A percentile compares a stretch with the other conserved stretches of the same genome.
Evolutionary conservation across 1,140 invertebrate species (phyloP).

Genomic region (Lordiphosa clarofinis): DNA sequence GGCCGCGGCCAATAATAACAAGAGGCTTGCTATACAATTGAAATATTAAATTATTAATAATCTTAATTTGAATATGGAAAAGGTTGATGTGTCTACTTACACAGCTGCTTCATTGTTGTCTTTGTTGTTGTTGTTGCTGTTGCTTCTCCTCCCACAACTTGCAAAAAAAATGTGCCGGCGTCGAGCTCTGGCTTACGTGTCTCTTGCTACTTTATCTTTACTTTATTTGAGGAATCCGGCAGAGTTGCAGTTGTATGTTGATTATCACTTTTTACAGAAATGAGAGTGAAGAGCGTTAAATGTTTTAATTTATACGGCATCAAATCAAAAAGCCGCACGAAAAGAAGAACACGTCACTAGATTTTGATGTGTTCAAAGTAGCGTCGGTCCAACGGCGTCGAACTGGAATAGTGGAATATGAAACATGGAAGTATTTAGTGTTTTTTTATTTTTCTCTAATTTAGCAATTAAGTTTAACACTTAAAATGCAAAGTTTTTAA

Average conservation of each 20-base stretch:
- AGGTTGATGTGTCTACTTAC: conserved; percentile 18
- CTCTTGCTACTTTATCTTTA: background rate
- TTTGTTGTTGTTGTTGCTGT: conserved; percentile 13
- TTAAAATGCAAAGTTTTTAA: too few relatives aligned
- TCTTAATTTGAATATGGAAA: background rate
- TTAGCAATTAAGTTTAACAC: too few relatives aligned
- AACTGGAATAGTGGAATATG: too few relatives aligned
- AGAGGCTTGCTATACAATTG: conserved; percentile 30
- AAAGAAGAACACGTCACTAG: conserved; percentile 12
- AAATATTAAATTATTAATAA: conserved; percentile 7
- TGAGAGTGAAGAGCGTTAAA: conserved; percentile 6
- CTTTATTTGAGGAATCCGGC: background rate
- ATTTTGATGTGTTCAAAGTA: too few relatives aligned
- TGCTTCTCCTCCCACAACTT: background rate
- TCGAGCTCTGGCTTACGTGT: conserved; percentile 12
- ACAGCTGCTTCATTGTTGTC: conserved; percentile 21
- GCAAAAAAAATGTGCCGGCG: background rate
- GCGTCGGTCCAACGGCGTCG: too few relatives aligned
- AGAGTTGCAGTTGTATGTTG: background rate
- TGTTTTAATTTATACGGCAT: conserved; percentile 13
- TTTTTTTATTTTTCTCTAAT: too few relatives aligned
- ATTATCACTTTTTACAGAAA: conserved; percentile 11
- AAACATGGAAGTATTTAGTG: too few relatives aligned
- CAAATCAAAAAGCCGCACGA: too few relatives aligned
- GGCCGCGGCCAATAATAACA: conserved; percentile 42